Percentiles rank a stretch among this genome's conserved stretches.
Evolutionary conservation across 2,113 vertebrate species (phyloP).

Genomic region (Cranoglanis bouderius): DNA sequence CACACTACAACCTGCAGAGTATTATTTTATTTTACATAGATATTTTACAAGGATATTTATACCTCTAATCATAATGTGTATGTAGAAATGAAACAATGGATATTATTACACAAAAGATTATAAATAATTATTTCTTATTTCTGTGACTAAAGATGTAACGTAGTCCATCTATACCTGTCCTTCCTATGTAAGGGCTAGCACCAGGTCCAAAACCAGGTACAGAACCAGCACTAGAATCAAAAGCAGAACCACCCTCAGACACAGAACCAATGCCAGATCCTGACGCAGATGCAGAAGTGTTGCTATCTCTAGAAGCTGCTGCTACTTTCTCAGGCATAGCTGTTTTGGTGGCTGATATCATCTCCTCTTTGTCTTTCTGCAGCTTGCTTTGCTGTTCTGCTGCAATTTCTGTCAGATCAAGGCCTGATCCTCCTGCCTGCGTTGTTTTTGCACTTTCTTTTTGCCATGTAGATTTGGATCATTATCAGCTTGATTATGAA

Average conservation of each 20-base stretch:
- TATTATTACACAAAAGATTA: no score
- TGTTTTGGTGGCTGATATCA: conserved; percentile 56
- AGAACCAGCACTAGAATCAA: not conserved
- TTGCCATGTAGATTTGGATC: conserved; percentile 58
- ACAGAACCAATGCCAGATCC: not conserved
- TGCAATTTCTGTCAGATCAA: conserved; percentile 65
- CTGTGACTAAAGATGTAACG: not conserved
- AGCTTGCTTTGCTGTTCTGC: conserved; percentile 67
- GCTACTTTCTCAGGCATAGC: conserved; percentile 50
- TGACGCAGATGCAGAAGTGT: not conserved
- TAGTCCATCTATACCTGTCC: conserved; percentile 30
- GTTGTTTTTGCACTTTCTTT: conserved; percentile 67
- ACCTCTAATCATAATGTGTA: no score
- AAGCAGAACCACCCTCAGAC: not conserved
- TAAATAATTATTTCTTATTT: not conserved
- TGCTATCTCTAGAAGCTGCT: conserved; percentile 33
- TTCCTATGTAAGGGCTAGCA: not conserved
- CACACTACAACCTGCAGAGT: no score
- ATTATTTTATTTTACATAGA: no score
- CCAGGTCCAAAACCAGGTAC: not conserved
- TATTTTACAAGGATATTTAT: no score
- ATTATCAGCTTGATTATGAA: conserved; percentile 62
- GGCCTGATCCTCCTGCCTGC: conserved; percentile 62
- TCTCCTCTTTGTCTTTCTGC: conserved; percentile 59
- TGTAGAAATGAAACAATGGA: no score